Conservation (phyloP, 2,113 vertebrate genomes). For the Muntiacus reevesi region DNA sequence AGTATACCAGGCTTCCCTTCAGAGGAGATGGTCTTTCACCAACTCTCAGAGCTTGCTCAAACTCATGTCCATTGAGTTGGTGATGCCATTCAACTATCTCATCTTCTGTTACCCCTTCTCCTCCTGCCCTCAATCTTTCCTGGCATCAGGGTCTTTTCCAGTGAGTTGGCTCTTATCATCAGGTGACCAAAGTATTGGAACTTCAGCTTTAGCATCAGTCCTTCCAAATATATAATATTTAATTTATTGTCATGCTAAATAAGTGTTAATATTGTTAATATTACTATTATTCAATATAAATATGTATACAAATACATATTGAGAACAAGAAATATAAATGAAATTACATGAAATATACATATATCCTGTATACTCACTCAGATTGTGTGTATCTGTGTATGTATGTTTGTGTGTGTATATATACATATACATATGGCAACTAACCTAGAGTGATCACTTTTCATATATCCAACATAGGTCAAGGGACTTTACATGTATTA, state of each 20-base stretch:
- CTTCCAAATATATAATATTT: neutral
- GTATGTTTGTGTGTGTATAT: neutral
- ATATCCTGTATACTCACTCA: neutral
- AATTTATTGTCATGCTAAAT: neutral
- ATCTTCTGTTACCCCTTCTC: neutral
- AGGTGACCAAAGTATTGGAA: neutral
- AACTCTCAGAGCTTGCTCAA: neutral
- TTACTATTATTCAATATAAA: neutral
- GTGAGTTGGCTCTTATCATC: neutral
- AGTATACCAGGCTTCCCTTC: neutral
- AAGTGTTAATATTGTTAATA: neutral
- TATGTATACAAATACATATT: neutral
- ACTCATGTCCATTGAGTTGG: neutral
- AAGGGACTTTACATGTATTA: neutral
- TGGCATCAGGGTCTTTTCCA: neutral
- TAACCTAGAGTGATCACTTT: neutral
- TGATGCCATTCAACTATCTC: neutral
- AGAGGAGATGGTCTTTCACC: neutral
- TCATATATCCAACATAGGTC: neutral
- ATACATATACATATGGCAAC: neutral
- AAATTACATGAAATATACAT: neutral
- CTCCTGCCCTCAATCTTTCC: neutral
- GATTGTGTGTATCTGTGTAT: neutral
- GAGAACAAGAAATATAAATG: neutral
- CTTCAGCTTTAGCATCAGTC: neutral